Conservation (phyloP, 2,113 vertebrate genomes). For the Seriola dumerili region DNA sequence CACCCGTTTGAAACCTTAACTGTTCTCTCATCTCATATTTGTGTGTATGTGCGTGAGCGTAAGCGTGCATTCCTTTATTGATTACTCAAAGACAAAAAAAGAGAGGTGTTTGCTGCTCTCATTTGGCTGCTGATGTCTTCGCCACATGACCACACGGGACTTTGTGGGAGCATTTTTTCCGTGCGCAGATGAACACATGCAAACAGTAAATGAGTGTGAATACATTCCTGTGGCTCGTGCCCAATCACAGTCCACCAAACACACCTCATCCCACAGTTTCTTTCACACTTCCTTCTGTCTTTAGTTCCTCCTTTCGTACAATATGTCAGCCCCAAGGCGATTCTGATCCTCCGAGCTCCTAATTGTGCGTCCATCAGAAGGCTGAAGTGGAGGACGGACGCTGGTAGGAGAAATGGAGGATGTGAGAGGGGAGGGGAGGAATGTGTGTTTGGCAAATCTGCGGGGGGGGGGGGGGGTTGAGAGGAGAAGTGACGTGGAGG, state of each 20-base stretch:
- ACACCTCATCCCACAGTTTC: constrained; percentile 20
- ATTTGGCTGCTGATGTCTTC: constrained; percentile 40
- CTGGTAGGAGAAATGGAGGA: constrained; percentile 36
- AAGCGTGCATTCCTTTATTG: constrained; percentile 21
- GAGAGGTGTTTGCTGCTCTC: constrained; percentile 27
- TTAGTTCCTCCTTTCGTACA: background rate
- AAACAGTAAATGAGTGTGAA: background rate
- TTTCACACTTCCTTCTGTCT: constrained; percentile 11
- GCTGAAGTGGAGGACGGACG: constrained; percentile 18
- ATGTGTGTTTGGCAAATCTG: constrained; percentile 41
- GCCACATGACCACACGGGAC: constrained; percentile 61
- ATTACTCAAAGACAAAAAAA: constrained; percentile 28
- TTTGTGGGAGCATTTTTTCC: constrained; percentile 40
- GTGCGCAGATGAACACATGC: background rate
- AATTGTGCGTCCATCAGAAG: background rate
- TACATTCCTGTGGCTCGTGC: background rate
- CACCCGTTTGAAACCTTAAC: constrained; percentile 20
- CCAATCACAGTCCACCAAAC: background rate
- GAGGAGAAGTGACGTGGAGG: constrained; percentile 24
- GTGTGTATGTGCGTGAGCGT: background rate
- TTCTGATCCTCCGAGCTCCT: background rate
- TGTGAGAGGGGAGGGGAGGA: constrained; percentile 40
- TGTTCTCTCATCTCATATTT: background rate
- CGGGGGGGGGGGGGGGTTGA: background rate
- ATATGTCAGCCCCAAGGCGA: background rate